Conservation (phyloP, 1,140 invertebrate species). For the Sinonovacula constricta region DNA sequence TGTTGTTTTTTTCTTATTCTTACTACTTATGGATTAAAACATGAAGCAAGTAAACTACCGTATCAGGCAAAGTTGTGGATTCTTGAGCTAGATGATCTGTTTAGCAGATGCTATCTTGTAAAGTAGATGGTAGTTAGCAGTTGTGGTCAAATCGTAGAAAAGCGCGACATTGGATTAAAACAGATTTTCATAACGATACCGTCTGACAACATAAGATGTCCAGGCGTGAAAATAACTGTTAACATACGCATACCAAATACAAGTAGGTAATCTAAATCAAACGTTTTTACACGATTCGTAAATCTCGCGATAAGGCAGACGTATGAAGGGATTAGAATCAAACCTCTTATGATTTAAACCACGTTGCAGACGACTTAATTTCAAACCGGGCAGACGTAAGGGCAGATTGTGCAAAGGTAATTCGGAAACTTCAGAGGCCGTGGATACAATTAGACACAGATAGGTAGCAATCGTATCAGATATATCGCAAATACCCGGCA, state of each 20-base stretch:
- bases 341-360: constrained; percentile 32
- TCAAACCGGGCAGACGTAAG: constrained; percentile 37
- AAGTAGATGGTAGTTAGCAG: no score
- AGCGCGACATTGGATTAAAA: no score
- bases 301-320: constrained; percentile 41
- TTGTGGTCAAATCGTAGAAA: no score
- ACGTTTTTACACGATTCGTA: constrained; percentile 49
- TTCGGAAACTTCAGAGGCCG: constrained; percentile 48
- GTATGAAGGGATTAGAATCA: constrained; percentile 31
- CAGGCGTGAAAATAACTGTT: constrained; percentile 47
- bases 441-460: constrained; percentile 35
- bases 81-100: no score
- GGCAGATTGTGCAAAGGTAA: constrained; percentile 38
- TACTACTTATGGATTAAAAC: no score
- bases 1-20: no score
- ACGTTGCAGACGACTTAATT: constrained; percentile 47
- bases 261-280: constrained; percentile 36
- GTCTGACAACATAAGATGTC: constrained; percentile 32
- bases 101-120: no score
- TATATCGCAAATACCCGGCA: constrained; percentile 47
- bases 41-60: no score
- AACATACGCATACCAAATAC: constrained; percentile 11
- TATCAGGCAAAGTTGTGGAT: no score
- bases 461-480: constrained; percentile 45
- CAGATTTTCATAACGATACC: no score